These are phyloP conservation scores for Pseudomyrmex dendroicus DNA, from an alignment of 1,140 invertebrate species.

Conservation along the genomic window DNA sequence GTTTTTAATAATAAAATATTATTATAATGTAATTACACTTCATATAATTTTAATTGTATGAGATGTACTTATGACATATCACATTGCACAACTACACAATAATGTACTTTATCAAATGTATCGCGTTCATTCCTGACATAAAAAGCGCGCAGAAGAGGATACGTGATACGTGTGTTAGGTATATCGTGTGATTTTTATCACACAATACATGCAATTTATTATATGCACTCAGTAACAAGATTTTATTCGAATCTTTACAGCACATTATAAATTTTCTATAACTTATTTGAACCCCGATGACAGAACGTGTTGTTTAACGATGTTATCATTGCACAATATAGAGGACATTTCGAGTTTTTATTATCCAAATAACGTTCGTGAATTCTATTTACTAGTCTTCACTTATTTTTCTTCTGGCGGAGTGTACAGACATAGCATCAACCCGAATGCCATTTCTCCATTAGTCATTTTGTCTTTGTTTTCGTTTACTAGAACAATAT, in stretches of 20 bases:
- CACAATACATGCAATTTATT: too few species aligned
- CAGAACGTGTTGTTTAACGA: not conserved
- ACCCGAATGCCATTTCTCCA: not conserved
- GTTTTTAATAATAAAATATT: too few species aligned
- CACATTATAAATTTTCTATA: not conserved
- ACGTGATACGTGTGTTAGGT: too few species aligned
- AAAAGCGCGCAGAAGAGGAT: too few species aligned
- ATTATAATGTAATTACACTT: too few species aligned
- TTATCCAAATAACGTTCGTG: not conserved
- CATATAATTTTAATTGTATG: too few species aligned
- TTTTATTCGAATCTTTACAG: not conserved
- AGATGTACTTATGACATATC: too few species aligned
- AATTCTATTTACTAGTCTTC: not conserved
- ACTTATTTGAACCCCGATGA: constrained; percentile 17
- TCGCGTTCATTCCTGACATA: too few species aligned
- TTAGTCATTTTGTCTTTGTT: not conserved
- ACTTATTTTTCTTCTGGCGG: not conserved
- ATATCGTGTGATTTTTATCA: too few species aligned
- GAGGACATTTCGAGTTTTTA: not conserved
- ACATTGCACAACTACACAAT: too few species aligned
- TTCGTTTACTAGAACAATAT: constrained; percentile 9
- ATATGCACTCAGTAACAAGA: too few species aligned
- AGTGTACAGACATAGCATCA: not conserved
- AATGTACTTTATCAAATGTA: too few species aligned
- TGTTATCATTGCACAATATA: not conserved